Evolutionary conservation across 2,113 vertebrate species (phyloP), one percentile per base, ranked within the genome.

Genomic region (Odontophorus gujanensis): DNA sequence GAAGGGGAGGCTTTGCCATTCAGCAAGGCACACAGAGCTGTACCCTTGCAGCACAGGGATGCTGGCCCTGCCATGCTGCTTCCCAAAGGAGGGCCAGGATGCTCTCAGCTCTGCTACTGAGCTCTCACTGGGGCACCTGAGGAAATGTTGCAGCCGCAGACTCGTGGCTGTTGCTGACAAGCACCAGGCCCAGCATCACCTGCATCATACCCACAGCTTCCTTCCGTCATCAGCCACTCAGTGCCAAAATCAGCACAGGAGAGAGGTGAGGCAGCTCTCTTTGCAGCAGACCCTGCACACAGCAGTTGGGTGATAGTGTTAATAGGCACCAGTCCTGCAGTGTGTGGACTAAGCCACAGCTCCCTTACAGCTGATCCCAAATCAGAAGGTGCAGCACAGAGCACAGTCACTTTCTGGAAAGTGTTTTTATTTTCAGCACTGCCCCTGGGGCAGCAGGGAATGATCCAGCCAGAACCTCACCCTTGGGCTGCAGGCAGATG

Each of bases 121-220:
- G 40, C 40, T 40, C 40, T 66, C 28, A 20, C n/a, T 19, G 20
- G 20, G 63, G 38, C 19, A 40, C 17, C 55, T 25, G 59, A 43
- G n/a, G 53, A 18, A 48, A 21, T 6, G 32, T 5, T 67, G 79
- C 79, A 67, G 50, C 15, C 6, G 15, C 9, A 3, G 62, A 74
- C 43, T 22, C 0, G 0, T 8, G 42, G 32, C n/a, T 42, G 17
- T 5, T 63, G 62, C 75, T 82, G 82, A 65, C 40, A 76, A 65
- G 25, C 51, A 67, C 26, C 50, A 57, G 25, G n/a, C 11, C 14
- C 74, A 59, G 53, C 53, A 61, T 24, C 45, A 42, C 13, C 47
- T 67, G 65, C 42, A 15, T 3, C 0, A 1, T 12, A 67, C 45
- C 57, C 86, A 25, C 45, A 47, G 78, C 57, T 82, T 43, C 78